Percentiles rank a stretch among this genome's conserved stretches.
Evolutionary conservation across 92 coral and sea anemone genomes (phyloP).

Genomic region (Anthopleura xanthogrammica): DNA sequence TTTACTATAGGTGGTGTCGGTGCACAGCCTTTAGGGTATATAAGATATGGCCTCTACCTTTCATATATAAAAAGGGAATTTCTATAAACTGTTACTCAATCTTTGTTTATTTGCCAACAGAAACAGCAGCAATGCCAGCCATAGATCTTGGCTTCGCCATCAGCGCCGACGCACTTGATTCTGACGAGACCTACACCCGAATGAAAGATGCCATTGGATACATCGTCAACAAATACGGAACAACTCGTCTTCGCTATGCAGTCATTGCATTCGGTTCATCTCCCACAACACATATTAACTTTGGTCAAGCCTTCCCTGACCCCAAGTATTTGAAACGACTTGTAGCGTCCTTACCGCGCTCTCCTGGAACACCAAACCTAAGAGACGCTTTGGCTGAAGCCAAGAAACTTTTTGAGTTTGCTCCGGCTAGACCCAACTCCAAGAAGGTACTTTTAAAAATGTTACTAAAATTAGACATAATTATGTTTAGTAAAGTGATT

Average conservation of each 20-base stretch:
- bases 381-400: conserved; percentile 57
- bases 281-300: conserved; percentile 33
- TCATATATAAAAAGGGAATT: neutral
- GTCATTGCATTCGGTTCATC: conserved; percentile 66
- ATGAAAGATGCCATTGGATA: conserved; percentile 48
- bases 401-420: conserved; percentile 49
- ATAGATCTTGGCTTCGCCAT: conserved; percentile 69
- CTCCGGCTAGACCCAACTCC: conserved; percentile 53
- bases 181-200: conserved; percentile 52
- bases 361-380: conserved; percentile 60
- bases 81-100: neutral
- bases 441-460: conserved; percentile 47
- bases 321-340: conserved; percentile 31
- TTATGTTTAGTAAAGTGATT: too few relatives aligned
- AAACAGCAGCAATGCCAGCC: conserved; percentile 45
- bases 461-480: too few relatives aligned
- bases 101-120: neutral
- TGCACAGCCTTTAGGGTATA: too few relatives aligned
- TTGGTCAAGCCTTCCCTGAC: conserved; percentile 56
- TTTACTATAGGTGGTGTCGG: too few relatives aligned
- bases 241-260: conserved; percentile 63
- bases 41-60: too few relatives aligned
- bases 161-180: conserved; percentile 53
- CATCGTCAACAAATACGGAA: conserved; percentile 60
- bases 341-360: conserved; percentile 42